phyloP scores from a whole-genome alignment of 2,888 invertebrate genomes.

The Cordilura impudica region DNA sequence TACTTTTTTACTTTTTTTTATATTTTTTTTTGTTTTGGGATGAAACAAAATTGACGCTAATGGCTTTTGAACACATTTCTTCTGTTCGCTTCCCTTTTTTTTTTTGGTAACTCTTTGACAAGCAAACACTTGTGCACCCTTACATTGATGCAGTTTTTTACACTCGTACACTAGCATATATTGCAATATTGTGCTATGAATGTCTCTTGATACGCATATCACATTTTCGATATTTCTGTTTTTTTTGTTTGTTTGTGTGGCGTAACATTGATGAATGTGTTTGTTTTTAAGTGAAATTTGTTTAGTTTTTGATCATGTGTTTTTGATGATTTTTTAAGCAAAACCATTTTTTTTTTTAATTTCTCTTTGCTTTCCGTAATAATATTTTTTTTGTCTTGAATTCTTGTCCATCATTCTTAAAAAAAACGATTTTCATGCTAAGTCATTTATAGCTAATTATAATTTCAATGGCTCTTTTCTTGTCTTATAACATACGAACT shows the following conservation, averaged over 20 bases:
- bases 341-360: background rate
- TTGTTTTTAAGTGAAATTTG: background rate
- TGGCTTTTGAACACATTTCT: background rate
- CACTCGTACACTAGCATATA: background rate
- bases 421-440: background rate
- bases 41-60: background rate
- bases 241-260: background rate
- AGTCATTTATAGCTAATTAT: conserved; percentile 13
- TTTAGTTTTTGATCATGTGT: conserved; percentile 8
- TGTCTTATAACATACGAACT: no score
- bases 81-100: background rate
- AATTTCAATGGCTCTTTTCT: background rate
- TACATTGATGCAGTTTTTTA: background rate
- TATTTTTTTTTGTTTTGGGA: background rate
- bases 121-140: background rate
- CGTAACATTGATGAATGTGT: background rate
- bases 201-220: background rate
- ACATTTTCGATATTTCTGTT: background rate
- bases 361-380: background rate
- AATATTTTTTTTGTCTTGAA: background rate
- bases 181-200: no score
- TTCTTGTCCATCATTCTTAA: background rate
- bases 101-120: background rate
- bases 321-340: background rate
- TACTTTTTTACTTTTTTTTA: background rate